Base-by-base conservation (phyloP, 2,888 invertebrate species). In the Tricholauxania praeusta region DNA sequence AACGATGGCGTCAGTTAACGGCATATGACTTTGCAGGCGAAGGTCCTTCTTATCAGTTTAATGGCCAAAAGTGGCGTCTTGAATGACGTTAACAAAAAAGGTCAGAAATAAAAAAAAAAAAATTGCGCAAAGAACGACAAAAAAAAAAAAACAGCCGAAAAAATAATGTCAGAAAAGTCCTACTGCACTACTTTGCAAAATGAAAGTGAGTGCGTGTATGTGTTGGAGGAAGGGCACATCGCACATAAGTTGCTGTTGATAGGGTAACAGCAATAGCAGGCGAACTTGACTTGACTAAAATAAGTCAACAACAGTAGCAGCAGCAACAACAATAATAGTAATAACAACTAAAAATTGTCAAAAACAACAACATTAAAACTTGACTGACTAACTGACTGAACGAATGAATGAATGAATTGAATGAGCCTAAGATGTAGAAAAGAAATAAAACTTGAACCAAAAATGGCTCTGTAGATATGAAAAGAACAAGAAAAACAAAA, bases 21-120 rank as follows among this genome's bases (percentile, higher is more conserved):
- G 39, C 47, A 53, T 63, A 52, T 19, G 17, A 17, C 51, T 15
- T 15, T 63, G 62, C 39, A 52, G 49, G 48, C 65, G 59, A 48
- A 53, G 32, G n/a, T 53, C 28, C 77, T 76, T 74, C 80, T 84
- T 83, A 84, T 84, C 83, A 84, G 79, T 83, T 84, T 84, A 84
- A 84, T 83, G 80, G 80, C 79, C 82, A 78, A 81, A 55, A 70
- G 66, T 32, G 67, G 47, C 55, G 39, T 65, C 51, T 49, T 55
- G 55, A 12, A 39, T 32, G 22, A 39, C 71, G 48, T 63, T 63
- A 55, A 47, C 5, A 52, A 22, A 28, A 39, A 52, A 17, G 66
- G 59, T 39, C 39, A 66, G 17, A 51, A 71, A 7, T 52, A 64
- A 52, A 62, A 1, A 55, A 48, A 48, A 65, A 62, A 1, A 28